A percentile compares a stretch with the other conserved stretches of the same genome.
These are phyloP conservation scores for Aphelinus atriplicis DNA, from an alignment of 1,140 invertebrate genomes.

Conservation along the genomic window DNA sequence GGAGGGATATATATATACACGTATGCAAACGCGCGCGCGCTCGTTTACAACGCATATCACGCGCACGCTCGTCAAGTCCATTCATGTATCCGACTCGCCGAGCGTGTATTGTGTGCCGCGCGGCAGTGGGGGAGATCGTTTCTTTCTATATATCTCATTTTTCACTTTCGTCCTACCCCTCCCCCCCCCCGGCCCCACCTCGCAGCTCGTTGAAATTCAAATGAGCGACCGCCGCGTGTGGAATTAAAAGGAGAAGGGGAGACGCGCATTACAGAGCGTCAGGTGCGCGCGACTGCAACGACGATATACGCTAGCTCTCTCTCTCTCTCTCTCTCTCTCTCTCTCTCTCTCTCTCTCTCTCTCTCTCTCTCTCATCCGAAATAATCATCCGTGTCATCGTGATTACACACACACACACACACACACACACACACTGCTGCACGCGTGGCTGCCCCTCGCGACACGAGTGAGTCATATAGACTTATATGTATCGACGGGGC, in stretches of 20 bases:
- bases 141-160: not conserved
- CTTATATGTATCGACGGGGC: no score
- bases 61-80: no score
- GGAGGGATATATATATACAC: not conserved
- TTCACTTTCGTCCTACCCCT: slow-evolving; percentile 8
- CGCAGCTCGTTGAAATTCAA: slow-evolving; percentile 24
- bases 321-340: not conserved
- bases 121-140: not conserved
- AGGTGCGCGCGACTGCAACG: not conserved
- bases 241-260: no score
- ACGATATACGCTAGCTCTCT: not conserved
- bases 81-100: no score
- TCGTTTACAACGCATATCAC: no score
- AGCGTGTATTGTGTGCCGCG: no score
- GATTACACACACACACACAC: not conserved
- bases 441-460: no score
- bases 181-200: no score
- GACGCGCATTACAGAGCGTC: not conserved
- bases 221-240: not conserved
- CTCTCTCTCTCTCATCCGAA: not conserved
- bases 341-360: not conserved
- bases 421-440: no score
- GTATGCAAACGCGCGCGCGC: not conserved
- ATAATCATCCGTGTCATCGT: slow-evolving; percentile 22
- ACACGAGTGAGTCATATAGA: no score